Base-by-base conservation (phyloP, 2,113 vertebrate species). In the Osmerus eperlanus region DNA sequence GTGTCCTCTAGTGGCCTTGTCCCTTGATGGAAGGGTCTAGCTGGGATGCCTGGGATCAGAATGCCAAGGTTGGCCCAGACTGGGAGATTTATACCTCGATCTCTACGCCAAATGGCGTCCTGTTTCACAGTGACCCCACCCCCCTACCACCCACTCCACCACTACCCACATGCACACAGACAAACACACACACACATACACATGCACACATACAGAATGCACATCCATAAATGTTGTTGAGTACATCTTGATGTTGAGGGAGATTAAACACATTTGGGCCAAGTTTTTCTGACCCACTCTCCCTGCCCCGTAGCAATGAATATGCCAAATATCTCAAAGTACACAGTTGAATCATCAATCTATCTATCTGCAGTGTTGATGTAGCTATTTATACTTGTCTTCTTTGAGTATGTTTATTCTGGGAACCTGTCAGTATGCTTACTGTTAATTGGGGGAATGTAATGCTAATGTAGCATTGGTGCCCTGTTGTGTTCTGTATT, bases 11-110 rank as follows among this genome's bases (percentile, higher is more conserved):
- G 72, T 71, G 51, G 68, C 65, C 67, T 60, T 81, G 76, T 36
- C 19, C 66, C 47, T 61, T 90, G 85, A 89, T 87, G 86, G 84
- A 89, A 87, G 81, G 80, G 71, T 78, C 77, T 75, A 53, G 75
- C 74, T 84, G 73, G 72, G 82, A 86, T 86, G 79, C 83, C 82
- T 81, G 76, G 79, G n/a, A 78, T 69, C 74, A 83, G 79, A 85
- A 89, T 89, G 87, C 87, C 86, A 85, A 85, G 84, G 83, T 77
- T 67, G 78, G 71, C 75, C 72, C 54, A 21, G 77, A 73, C 77
- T 62, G 59, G 68, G 53, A 81, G 87, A 90, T 88, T 87, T 85
- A 89, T 77, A 51, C 70, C 59, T 69, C 75, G 74, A 69, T 74
- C 82, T 78, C 75, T 82, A 80, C 84, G 86, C 89, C 82, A 88